phyloP scores from a whole-genome alignment of 2,888 invertebrate genomes.

The Zeuzera pyrina region DNA sequence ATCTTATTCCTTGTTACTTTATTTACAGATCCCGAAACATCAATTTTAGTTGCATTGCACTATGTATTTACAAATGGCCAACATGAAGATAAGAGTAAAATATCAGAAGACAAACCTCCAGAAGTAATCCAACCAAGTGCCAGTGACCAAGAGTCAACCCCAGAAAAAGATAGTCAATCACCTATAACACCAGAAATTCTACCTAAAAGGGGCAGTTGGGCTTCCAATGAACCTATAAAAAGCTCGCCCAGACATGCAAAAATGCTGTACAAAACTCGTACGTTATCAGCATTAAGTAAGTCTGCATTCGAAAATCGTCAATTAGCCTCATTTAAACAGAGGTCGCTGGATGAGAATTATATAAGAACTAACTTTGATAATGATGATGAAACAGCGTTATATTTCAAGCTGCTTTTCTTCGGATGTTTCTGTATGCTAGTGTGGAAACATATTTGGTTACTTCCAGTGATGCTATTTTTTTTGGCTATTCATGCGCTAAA shows the following conservation, averaged over 20 bases:
- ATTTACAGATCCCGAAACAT: conserved; percentile 54
- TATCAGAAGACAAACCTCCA: conserved; percentile 31
- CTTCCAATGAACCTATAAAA: conserved; percentile 33
- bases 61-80: conserved; percentile 37
- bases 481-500: conserved; percentile 79
- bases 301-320: conserved; percentile 45
- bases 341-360: conserved; percentile 57
- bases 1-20: neutral
- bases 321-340: conserved; percentile 51
- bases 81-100: conserved; percentile 13
- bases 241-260: conserved; percentile 53
- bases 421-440: conserved; percentile 87
- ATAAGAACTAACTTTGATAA: conserved; percentile 52
- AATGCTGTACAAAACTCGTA: conserved; percentile 58
- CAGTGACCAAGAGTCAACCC: conserved; percentile 45
- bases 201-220: conserved; percentile 44
- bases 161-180: conserved; percentile 45
- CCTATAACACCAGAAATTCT: conserved; percentile 41
- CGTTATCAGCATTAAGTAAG: conserved; percentile 51
- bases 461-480: conserved; percentile 84
- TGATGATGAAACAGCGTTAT: conserved; percentile 77
- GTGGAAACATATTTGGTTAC: conserved; percentile 89
- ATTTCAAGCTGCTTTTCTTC: conserved; percentile 85
- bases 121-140: conserved; percentile 30
- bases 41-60: conserved; percentile 40